Percentiles rank a stretch among this genome's conserved stretches.
These are phyloP conservation scores for Apus apus DNA, from an alignment of 2,113 vertebrate genomes.

Conservation along the genomic window DNA sequence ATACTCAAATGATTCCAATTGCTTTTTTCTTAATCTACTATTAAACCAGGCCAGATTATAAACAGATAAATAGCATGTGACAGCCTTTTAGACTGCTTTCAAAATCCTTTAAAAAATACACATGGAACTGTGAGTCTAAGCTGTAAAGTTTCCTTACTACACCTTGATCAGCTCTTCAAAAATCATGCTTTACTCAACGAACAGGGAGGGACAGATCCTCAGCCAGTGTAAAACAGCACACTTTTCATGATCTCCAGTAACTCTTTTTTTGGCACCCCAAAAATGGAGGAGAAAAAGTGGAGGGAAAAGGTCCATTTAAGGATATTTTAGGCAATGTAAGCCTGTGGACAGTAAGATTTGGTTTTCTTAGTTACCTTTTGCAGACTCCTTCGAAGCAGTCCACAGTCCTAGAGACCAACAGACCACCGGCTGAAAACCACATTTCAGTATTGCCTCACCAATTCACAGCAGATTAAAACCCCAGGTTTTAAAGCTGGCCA, in stretches of 20 bases:
- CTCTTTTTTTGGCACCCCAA: neutral
- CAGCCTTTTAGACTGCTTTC: neutral
- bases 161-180: neutral
- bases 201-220: neutral
- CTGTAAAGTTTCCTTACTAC: neutral
- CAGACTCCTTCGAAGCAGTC: neutral
- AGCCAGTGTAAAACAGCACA: neutral
- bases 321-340: neutral
- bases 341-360: neutral
- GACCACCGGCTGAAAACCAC: neutral
- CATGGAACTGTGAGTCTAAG: neutral
- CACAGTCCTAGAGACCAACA: neutral
- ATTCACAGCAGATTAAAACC: neutral
- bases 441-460: neutral
- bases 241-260: neutral
- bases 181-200: neutral
- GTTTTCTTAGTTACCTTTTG: neutral
- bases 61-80: neutral
- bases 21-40: neutral
- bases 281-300: neutral
- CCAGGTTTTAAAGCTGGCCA: slow-evolving; percentile 20
- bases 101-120: neutral
- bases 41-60: neutral
- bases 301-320: neutral
- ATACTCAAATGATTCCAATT: neutral